Percentiles rank a stretch among this genome's conserved stretches.
Conservation (phyloP, 2,113 vertebrate genomes). For the Pluvianellus socialis region DNA sequence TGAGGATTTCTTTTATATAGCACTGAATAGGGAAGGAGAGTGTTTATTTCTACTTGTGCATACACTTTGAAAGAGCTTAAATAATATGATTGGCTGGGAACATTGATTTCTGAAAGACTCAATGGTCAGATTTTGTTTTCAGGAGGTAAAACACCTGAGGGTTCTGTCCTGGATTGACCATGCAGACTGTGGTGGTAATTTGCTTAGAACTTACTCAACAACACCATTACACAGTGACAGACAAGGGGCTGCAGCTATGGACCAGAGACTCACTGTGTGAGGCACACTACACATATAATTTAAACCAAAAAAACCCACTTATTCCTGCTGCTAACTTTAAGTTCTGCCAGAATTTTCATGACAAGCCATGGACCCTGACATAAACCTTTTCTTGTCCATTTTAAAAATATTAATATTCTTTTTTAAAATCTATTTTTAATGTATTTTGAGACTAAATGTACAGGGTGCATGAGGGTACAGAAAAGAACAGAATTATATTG, state of each 20-base stretch:
- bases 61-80: not conserved
- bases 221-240: not conserved
- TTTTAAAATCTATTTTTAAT: not conserved
- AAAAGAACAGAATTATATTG: not conserved
- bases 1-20: not conserved
- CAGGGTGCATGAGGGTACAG: not conserved
- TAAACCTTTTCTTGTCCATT: not conserved
- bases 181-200: rapidly evolving
- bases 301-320: not conserved
- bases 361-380: not conserved
- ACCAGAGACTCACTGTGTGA: not conserved
- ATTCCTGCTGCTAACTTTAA: not conserved
- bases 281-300: not conserved
- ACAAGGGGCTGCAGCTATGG: not conserved
- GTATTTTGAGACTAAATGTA: not conserved
- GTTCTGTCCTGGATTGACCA: not conserved
- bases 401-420: not conserved
- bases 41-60: not conserved
- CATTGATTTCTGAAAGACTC: not conserved
- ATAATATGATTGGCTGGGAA: not conserved
- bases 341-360: not conserved
- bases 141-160: not conserved
- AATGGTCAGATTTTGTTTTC: not conserved
- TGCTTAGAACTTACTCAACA: not conserved
- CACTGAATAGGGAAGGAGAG: not conserved